phyloP scores from a whole-genome alignment of 2,888 invertebrate genomes.

The Acleris holmiana region DNA sequence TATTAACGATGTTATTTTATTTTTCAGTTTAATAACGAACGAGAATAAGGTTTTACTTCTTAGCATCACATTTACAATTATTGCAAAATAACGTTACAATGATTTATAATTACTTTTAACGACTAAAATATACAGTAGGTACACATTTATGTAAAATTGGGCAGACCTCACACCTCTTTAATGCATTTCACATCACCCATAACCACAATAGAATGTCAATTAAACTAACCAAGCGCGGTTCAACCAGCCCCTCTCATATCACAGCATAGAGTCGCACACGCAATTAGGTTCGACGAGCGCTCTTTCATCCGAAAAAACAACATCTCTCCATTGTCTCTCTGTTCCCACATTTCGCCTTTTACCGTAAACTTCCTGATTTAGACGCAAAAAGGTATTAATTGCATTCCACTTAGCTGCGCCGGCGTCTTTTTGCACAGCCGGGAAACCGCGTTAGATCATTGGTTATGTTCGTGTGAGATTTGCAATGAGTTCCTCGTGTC shows the following conservation, averaged over 20 bases:
- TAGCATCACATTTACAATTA: too few relatives aligned
- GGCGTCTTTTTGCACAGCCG: conserved; percentile 24
- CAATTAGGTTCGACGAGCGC: conserved; percentile 79
- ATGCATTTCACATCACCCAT: too few relatives aligned
- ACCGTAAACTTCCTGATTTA: conserved; percentile 76
- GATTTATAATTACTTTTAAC: too few relatives aligned
- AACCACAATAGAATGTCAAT: too few relatives aligned
- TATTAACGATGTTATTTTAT: too few relatives aligned
- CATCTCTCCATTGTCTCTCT: conserved; percentile 78
- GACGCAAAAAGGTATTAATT: conserved; percentile 77
- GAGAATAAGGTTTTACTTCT: too few relatives aligned
- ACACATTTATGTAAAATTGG: too few relatives aligned
- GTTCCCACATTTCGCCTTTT: conserved; percentile 82
- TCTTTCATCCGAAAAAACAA: conserved; percentile 79
- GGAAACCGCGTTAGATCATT: conserved; percentile 44
- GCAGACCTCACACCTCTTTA: too few relatives aligned
- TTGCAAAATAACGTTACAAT: too few relatives aligned
- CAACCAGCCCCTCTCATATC: conserved; percentile 54
- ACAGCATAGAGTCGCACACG: conserved; percentile 65
- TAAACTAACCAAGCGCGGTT: conserved; percentile 36
- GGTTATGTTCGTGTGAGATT: conserved; percentile 25
- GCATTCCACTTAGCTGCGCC: conserved; percentile 65
- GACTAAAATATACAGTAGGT: too few relatives aligned
- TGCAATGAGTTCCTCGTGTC: conserved; percentile 1
- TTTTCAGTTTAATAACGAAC: too few relatives aligned